These are phyloP conservation scores for Caenorhabditis briggsae DNA, from an alignment of 1,140 invertebrate genomes.

Conservation along the genomic window DNA sequence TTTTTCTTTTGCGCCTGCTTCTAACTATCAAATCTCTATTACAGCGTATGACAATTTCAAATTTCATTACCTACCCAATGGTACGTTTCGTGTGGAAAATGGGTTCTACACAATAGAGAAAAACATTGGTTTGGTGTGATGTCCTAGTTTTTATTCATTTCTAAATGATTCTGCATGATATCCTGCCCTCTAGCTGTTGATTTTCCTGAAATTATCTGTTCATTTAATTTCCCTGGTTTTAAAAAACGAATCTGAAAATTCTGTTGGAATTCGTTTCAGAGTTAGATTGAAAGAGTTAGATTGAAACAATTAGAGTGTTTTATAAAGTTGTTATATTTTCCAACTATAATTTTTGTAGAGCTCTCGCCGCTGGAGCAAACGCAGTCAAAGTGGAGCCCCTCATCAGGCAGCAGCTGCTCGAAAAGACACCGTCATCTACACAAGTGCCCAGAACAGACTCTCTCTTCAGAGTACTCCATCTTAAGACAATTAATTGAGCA, in stretches of 20 bases:
- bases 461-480: conserved; percentile 12
- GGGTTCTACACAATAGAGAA: background rate
- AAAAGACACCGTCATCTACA: conserved; percentile 30
- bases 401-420: background rate
- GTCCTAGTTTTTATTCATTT: background rate
- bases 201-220: background rate
- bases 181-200: background rate
- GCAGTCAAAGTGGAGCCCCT: conserved; percentile 20
- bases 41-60: conserved; percentile 39
- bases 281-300: background rate
- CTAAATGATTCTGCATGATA: background rate
- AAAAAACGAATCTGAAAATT: background rate
- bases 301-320: background rate
- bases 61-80: conserved; percentile 35
- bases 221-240: background rate
- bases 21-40: background rate
- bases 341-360: background rate
- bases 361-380: conserved; percentile 26
- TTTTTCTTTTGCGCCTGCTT: background rate
- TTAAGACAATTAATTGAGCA: background rate
- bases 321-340: background rate
- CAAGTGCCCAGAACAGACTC: conserved; percentile 31
- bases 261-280: background rate
- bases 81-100: conserved; percentile 31
- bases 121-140: background rate